Evolutionary conservation across 2,888 invertebrate genomes (phyloP).

Genomic region (Eristalis pertinax): DNA sequence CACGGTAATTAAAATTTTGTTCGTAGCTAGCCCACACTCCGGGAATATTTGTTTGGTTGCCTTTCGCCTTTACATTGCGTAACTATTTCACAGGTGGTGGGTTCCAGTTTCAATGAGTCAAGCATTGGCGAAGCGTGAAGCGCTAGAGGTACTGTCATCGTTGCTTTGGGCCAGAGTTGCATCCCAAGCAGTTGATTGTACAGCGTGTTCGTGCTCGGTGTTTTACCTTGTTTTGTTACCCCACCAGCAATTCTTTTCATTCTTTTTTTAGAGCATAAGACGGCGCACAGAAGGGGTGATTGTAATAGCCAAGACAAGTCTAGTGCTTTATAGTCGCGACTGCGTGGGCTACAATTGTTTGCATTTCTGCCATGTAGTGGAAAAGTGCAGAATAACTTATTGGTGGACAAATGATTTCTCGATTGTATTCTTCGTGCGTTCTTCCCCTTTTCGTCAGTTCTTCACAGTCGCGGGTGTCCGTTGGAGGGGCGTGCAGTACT

Average conservation of each 20-base stretch:
- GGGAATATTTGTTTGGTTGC: constrained; percentile 26
- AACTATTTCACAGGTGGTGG: constrained; percentile 68
- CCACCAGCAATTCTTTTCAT: constrained; percentile 7
- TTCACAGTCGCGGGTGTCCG: constrained; percentile 6
- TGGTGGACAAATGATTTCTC: constrained; percentile 46
- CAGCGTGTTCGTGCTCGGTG: constrained; percentile 42
- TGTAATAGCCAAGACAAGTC: constrained; percentile 57
- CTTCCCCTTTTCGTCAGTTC: neutral
- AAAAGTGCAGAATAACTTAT: constrained; percentile 16
- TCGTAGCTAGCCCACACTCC: constrained; percentile 18
- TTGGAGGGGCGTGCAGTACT: constrained; percentile 37
- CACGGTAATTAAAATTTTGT: constrained; percentile 42
- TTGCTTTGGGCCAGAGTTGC: constrained; percentile 46
- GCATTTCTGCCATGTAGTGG: constrained; percentile 19
- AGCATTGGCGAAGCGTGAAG: constrained; percentile 61
- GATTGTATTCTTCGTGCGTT: constrained; percentile 18
- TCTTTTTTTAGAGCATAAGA: constrained; percentile 43
- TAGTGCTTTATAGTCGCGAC: constrained; percentile 31
- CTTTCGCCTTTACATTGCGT: constrained; percentile 59
- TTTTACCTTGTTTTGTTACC: constrained; percentile 56
- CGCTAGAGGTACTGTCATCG: constrained; percentile 24
- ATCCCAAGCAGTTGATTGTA: constrained; percentile 53
- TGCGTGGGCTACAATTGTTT: constrained; percentile 9
- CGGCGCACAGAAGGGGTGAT: neutral
- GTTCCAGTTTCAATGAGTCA: constrained; percentile 56